Evolutionary conservation across 2,113 vertebrate genomes (phyloP).

Genomic region (Rhinogobius similis): DNA sequence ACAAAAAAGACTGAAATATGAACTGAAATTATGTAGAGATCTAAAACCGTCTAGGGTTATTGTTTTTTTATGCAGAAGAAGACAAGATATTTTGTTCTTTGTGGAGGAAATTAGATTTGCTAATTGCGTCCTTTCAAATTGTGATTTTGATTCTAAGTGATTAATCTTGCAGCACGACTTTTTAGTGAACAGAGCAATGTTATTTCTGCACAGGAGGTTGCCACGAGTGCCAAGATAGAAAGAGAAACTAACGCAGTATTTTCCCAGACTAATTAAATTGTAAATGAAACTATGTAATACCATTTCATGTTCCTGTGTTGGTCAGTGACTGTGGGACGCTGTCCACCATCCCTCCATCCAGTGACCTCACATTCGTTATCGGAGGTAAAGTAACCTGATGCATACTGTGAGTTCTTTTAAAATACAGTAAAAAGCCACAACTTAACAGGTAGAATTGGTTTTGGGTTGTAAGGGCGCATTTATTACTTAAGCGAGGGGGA

Average conservation of each 20-base stretch:
- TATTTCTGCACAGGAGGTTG: conserved; percentile 39
- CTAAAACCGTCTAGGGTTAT: no score
- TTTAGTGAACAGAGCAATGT: no score
- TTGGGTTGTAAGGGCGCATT: not conserved
- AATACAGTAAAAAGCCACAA: not conserved
- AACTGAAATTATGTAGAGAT: no score
- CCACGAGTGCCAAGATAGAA: conserved; percentile 6
- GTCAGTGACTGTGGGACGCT: conserved; percentile 22
- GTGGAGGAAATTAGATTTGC: no score
- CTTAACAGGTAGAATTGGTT: not conserved
- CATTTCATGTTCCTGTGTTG: conserved; percentile 32
- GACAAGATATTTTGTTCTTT: no score
- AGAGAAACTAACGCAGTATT: conserved; percentile 1
- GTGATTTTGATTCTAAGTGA: no score
- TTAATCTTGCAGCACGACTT: no score
- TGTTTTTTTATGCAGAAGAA: no score
- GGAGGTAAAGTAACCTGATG: no score
- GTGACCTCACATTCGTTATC: not conserved
- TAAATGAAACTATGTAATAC: conserved; percentile 46
- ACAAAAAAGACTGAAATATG: no score
- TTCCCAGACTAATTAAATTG: conserved; percentile 50
- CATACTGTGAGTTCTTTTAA: no score
- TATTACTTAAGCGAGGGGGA: conserved; percentile 56
- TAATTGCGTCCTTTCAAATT: no score
- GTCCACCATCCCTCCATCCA: conserved; percentile 42